phyloP scores from a whole-genome alignment of 2,888 invertebrate genomes.

The Aspidapion aeneum region DNA sequence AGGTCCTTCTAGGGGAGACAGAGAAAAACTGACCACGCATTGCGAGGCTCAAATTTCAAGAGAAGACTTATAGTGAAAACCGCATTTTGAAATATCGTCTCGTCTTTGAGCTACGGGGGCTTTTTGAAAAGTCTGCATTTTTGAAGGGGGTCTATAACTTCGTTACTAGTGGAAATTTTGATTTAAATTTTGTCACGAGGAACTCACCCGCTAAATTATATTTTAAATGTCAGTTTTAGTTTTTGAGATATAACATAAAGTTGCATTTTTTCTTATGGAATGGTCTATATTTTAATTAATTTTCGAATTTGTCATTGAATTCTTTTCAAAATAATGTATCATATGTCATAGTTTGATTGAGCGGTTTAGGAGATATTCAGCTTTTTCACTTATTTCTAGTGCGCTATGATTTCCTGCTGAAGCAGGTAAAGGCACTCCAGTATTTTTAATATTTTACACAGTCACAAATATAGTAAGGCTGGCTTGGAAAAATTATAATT shows the following conservation, averaged over 20 bases:
- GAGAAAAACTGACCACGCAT: background rate
- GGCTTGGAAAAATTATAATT: too few species aligned
- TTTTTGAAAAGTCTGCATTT: background rate
- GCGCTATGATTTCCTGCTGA: too few species aligned
- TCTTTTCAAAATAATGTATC: too few species aligned
- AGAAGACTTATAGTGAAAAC: background rate
- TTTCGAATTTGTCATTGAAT: background rate
- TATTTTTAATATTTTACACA: too few species aligned
- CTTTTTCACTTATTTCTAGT: too few species aligned
- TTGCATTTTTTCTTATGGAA: background rate
- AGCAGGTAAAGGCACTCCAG: too few species aligned
- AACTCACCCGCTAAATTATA: background rate
- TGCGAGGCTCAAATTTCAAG: background rate
- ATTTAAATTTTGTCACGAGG: background rate
- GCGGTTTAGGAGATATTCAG: too few species aligned
- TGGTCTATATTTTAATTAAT: background rate
- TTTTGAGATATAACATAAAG: background rate
- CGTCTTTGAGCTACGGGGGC: background rate
- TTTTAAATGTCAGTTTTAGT: background rate
- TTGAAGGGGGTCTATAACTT: background rate
- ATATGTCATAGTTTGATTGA: too few species aligned
- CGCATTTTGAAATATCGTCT: background rate
- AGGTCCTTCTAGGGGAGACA: background rate
- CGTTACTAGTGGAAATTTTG: too few species aligned
- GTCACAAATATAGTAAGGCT: too few species aligned